A percentile compares a stretch with the other conserved stretches of the same genome.
Evolutionary conservation across 23 tunicate genomes (phyloP).

Genomic region (Oikopleura dioica): DNA sequence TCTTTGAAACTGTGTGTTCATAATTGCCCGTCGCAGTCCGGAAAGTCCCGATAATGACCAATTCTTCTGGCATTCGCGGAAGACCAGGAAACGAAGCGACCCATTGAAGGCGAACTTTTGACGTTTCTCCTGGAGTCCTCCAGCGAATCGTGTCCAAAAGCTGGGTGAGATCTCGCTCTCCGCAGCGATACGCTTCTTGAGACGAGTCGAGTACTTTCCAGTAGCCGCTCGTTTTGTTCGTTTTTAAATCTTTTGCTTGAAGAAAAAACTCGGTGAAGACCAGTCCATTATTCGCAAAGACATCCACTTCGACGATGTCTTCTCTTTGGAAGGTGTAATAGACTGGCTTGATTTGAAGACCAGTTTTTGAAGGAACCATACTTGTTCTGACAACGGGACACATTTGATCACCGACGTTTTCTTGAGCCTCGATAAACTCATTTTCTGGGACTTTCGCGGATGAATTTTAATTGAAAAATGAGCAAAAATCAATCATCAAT

Average conservation of each 20-base stretch:
- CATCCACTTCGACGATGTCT: background rate
- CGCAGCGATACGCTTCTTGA: slow-evolving; percentile 5
- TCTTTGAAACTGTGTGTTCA: slow-evolving; percentile 6
- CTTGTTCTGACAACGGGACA: background rate
- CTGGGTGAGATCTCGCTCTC: background rate
- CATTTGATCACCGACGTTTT: background rate
- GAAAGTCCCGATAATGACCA: slow-evolving; percentile 3
- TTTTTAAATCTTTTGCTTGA: slow-evolving; percentile 4
- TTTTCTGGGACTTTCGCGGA: no score
- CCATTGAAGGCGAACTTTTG: background rate
- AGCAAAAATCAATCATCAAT: no score
- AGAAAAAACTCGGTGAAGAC: background rate
- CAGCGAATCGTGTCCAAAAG: slow-evolving; percentile 4
- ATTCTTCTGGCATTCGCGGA: background rate
- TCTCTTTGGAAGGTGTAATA: background rate
- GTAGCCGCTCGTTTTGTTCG: background rate
- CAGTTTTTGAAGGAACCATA: background rate
- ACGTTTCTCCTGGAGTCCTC: background rate
- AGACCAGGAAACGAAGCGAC: background rate
- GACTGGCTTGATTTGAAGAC: background rate
- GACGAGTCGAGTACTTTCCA: background rate
- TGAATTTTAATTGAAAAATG: no score
- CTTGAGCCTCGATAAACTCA: no score
- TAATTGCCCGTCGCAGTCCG: background rate
- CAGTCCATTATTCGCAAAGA: background rate